These are phyloP conservation scores for Ceraclea dissimilis DNA, from an alignment of 2,888 invertebrate species.

Conservation along the genomic window DNA sequence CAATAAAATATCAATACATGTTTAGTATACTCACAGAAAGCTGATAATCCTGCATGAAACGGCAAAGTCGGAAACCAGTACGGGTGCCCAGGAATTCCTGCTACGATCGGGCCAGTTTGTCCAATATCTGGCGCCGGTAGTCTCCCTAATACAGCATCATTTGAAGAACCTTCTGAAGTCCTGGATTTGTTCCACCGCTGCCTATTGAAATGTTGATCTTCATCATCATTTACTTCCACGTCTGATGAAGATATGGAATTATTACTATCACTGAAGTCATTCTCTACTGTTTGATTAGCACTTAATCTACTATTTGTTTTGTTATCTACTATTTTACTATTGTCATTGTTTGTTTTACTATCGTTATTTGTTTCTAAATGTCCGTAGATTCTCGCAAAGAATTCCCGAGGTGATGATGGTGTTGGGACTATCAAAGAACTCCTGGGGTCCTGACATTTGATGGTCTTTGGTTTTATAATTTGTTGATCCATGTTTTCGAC, in stretches of 20 bases:
- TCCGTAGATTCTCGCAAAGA: constrained; percentile 74
- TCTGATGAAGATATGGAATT: constrained; percentile 37
- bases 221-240: constrained; percentile 31
- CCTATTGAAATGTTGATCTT: background rate
- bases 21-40: constrained; percentile 52
- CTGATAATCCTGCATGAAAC: constrained; percentile 53
- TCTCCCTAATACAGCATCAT: constrained; percentile 26
- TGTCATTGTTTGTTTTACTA: constrained; percentile 32
- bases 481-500: background rate
- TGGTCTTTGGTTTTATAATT: background rate
- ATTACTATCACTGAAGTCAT: background rate
- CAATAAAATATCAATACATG: no score
- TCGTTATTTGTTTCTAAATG: constrained; percentile 50
- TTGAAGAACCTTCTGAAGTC: background rate
- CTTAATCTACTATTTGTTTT: no score
- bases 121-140: constrained; percentile 19
- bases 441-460: background rate
- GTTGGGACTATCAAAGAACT: constrained; percentile 32
- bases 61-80: constrained; percentile 42
- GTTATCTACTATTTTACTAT: background rate
- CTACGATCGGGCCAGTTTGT: constrained; percentile 27
- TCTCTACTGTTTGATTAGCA: background rate
- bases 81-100: constrained; percentile 38
- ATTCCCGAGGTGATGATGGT: constrained; percentile 72
- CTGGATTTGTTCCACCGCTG: constrained; percentile 31